Percentiles rank a stretch among this genome's conserved stretches.
Evolutionary conservation across 2,888 invertebrate genomes (phyloP).

Genomic region (Lissonota sp.): DNA sequence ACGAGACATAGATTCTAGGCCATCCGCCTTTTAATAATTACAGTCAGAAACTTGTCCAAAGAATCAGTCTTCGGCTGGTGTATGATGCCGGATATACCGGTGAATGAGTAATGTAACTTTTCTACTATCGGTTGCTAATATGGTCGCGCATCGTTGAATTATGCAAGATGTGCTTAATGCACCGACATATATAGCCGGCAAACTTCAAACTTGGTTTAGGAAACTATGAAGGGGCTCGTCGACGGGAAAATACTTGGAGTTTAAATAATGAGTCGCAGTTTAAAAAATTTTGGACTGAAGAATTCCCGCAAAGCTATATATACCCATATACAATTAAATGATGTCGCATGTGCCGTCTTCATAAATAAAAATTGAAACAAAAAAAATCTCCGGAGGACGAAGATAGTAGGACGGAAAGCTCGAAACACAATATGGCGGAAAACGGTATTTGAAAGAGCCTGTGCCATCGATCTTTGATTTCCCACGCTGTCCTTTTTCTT

Average conservation of each 20-base stretch:
- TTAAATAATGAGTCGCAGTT: conserved; percentile 25
- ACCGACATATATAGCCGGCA: conserved; percentile 5
- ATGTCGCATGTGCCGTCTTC: not conserved
- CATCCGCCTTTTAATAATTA: conserved; percentile 27
- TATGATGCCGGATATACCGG: not conserved
- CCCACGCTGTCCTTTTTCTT: conserved; percentile 18
- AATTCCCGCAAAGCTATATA: not conserved
- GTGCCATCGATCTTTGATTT: conserved; percentile 49
- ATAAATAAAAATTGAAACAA: not conserved
- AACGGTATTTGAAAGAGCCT: not conserved
- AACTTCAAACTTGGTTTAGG: conserved; percentile 35
- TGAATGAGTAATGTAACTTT: conserved; percentile 7
- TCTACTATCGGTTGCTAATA: not conserved
- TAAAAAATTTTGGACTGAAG: conserved; percentile 43
- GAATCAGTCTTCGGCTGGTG: conserved; percentile 12
- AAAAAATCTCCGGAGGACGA: not conserved
- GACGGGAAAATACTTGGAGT: conserved; percentile 38
- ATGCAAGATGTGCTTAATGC: conserved; percentile 26
- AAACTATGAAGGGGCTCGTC: conserved; percentile 19
- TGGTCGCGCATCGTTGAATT: conserved; percentile 3
- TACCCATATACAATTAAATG: not conserved
- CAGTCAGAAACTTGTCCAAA: conserved; percentile 12
- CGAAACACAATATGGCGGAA: not conserved
- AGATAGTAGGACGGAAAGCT: conserved; percentile 16
- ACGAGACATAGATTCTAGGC: too few relatives aligned